These are phyloP conservation scores for Benitochromis conjunctus DNA, from an alignment of 2,113 vertebrate genomes.

Conservation along the genomic window DNA sequence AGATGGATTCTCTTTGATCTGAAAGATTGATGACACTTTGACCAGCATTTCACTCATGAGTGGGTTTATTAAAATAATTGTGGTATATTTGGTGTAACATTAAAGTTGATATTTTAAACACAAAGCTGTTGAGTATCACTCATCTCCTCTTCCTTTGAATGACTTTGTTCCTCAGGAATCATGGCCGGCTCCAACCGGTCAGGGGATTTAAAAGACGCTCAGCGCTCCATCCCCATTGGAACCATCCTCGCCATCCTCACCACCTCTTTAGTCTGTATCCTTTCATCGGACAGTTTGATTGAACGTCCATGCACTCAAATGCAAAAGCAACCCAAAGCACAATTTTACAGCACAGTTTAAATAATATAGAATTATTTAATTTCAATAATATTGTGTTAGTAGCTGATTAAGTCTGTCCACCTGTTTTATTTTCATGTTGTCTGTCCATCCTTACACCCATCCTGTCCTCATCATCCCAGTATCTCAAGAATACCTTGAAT, in stretches of 20 bases:
- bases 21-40: neutral
- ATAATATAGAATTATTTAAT: neutral
- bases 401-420: neutral
- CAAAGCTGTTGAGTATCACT: neutral
- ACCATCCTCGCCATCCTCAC: conserved; percentile 90
- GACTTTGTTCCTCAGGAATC: conserved; percentile 74
- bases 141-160: neutral
- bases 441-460: neutral
- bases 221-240: conserved; percentile 90
- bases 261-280: conserved; percentile 92
- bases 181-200: conserved; percentile 93
- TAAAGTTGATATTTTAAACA: neutral
- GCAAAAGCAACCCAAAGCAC: neutral
- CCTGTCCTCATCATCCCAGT: too few species aligned
- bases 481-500: neutral
- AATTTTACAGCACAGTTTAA: neutral
- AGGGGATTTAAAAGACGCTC: conserved; percentile 88
- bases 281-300: conserved; percentile 5
- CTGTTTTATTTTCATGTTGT: neutral
- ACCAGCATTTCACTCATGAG: neutral
- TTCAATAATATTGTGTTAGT: neutral
- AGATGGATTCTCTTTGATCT: neutral
- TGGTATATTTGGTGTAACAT: neutral
- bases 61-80: neutral
- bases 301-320: neutral